A percentile compares a stretch with the other conserved stretches of the same genome.
These are phyloP conservation scores for Himalopsyche phryganea DNA, from an alignment of 1,140 invertebrate species.

Conservation along the genomic window DNA sequence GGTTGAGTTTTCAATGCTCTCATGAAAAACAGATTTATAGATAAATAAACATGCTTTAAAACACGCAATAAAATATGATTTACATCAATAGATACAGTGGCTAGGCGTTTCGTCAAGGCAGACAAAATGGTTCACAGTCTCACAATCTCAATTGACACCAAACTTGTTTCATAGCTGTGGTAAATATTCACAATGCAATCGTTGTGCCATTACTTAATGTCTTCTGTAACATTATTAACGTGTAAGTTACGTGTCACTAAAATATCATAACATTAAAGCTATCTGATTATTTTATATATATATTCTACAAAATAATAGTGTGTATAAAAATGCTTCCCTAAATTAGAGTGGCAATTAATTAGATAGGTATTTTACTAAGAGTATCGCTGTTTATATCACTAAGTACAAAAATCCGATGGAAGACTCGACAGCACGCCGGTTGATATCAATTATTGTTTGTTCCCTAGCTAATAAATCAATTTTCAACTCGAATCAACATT, in stretches of 20 bases:
- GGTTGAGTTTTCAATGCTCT: too few species aligned
- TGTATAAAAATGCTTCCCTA: constrained; percentile 27
- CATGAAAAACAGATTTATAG: too few species aligned
- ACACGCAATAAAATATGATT: too few species aligned
- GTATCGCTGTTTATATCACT: constrained; percentile 31
- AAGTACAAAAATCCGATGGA: constrained; percentile 30
- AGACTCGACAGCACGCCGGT: not conserved
- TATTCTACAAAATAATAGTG: constrained; percentile 16
- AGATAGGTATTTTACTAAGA: constrained; percentile 26
- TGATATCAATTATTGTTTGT: too few species aligned
- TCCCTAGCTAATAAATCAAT: too few species aligned
- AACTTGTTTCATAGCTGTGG: too few species aligned
- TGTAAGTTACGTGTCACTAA: constrained; percentile 24
- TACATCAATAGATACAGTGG: too few species aligned
- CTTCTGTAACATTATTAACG: constrained; percentile 25
- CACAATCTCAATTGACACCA: too few species aligned
- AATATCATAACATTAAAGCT: constrained; percentile 17
- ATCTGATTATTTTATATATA: constrained; percentile 5
- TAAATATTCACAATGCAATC: constrained; percentile 18
- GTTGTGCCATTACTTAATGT: constrained; percentile 24
- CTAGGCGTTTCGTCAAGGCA: too few species aligned
- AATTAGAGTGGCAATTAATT: constrained; percentile 23
- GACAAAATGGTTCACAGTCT: too few species aligned
- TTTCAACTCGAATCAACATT: too few species aligned
- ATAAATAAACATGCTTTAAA: too few species aligned